Evolutionary conservation across 2,888 invertebrate genomes (phyloP).

Genomic region (Metopia argyrocephala): DNA sequence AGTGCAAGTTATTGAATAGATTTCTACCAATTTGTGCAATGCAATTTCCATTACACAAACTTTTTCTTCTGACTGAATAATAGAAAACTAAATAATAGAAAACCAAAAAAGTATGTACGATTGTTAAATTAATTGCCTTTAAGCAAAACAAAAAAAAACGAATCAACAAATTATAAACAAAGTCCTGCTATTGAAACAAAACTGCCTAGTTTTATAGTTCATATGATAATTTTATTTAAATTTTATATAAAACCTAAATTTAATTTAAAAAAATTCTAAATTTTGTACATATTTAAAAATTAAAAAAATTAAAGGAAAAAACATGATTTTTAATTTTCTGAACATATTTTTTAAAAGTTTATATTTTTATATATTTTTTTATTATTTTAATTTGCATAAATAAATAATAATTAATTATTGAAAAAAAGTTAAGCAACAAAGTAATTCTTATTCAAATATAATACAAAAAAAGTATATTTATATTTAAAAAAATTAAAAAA

Average conservation of each 20-base stretch:
- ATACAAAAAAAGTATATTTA: slow-evolving; percentile 38
- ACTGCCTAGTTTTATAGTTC: not conserved
- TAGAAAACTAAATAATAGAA: no score
- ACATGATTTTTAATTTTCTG: not conserved
- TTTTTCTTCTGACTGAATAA: no score
- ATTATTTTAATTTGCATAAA: slow-evolving; percentile 52
- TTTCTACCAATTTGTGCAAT: no score
- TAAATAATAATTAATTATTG: slow-evolving; percentile 50
- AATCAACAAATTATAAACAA: no score
- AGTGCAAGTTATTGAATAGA: no score
- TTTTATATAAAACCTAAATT: not conserved
- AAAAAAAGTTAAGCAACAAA: not conserved
- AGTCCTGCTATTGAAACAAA: not conserved
- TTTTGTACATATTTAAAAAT: not conserved
- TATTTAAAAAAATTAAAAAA: slow-evolving; percentile 37
- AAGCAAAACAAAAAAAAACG: no score
- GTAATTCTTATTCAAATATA: slow-evolving; percentile 16
- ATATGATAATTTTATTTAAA: not conserved
- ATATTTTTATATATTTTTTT: slow-evolving; percentile 5
- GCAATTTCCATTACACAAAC: no score
- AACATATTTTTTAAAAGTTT: not conserved
- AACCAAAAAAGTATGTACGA: no score
- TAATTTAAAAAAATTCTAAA: not conserved
- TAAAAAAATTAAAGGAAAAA: not conserved
- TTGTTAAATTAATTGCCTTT: no score